phyloP scores from a whole-genome alignment of 30 jellyfish, hydroid and myxozoan genomes.

The Clytia hemisphaerica region DNA sequence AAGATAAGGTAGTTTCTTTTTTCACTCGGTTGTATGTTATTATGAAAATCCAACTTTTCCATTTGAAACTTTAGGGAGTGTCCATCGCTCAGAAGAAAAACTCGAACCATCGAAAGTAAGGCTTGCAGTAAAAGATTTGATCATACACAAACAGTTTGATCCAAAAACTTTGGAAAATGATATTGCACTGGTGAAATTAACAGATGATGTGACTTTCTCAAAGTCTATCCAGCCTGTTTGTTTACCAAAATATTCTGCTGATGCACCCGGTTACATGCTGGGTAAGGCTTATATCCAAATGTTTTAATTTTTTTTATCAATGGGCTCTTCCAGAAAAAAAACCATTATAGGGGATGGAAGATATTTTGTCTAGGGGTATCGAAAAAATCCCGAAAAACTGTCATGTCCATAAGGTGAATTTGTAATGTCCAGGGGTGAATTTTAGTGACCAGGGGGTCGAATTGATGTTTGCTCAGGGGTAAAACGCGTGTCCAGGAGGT shows the following conservation, averaged over 20 bases:
- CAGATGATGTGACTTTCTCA: slow-evolving; percentile 16
- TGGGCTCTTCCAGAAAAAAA: not conserved
- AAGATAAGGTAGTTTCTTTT: too few species aligned
- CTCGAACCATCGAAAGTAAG: slow-evolving; percentile 18
- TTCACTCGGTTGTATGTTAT: too few species aligned
- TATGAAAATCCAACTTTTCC: too few species aligned
- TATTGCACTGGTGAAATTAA: slow-evolving; percentile 41
- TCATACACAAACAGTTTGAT: slow-evolving; percentile 48
- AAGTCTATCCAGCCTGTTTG: slow-evolving; percentile 77
- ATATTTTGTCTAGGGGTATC: too few species aligned
- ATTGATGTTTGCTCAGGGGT: too few species aligned
- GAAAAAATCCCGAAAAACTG: too few species aligned
- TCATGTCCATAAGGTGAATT: too few species aligned
- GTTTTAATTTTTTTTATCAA: not conserved
- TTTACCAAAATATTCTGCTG: slow-evolving; percentile 16
- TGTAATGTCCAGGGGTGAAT: too few species aligned
- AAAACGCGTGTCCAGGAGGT: too few species aligned
- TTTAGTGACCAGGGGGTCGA: too few species aligned
- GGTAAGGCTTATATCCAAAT: not conserved
- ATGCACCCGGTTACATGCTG: not conserved
- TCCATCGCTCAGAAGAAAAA: slow-evolving; percentile 26
- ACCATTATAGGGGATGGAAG: too few species aligned
- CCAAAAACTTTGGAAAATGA: slow-evolving; percentile 49
- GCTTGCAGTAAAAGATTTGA: slow-evolving; percentile 20
- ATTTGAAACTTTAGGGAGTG: not conserved